A percentile compares a stretch with the other conserved stretches of the same genome.
Conservation (phyloP, 2,113 vertebrate genomes). For the Cololabis saira region DNA sequence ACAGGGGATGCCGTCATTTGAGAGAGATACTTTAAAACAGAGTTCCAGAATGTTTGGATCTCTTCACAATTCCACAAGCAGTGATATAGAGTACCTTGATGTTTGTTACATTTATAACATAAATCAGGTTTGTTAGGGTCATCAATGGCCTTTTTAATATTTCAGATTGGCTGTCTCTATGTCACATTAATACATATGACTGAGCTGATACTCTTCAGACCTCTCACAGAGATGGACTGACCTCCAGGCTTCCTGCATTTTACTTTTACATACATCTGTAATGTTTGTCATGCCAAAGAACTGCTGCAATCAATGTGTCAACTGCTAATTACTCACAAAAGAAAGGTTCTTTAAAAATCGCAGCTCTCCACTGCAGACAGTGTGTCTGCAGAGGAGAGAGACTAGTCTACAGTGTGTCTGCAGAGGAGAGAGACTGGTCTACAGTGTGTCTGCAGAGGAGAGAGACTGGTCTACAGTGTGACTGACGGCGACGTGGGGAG, state of each 20-base stretch:
- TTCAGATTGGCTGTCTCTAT: not conserved
- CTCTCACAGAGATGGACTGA: not conserved
- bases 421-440: no score
- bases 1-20: no score
- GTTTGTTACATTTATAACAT: no score
- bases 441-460: not conserved
- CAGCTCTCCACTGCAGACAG: not conserved
- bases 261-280: slow-evolving; percentile 1
- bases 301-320: slow-evolving; percentile 15
- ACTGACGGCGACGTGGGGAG: slow-evolving; percentile 39
- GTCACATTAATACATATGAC: not conserved
- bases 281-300: slow-evolving; percentile 32
- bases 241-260: not conserved
- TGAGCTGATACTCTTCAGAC: not conserved
- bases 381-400: not conserved
- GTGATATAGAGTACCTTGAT: no score
- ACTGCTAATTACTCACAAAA: slow-evolving; percentile 61
- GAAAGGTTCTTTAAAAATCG: not conserved
- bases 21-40: no score
- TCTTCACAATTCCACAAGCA: no score
- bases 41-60: no score
- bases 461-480: not conserved
- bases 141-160: no score
- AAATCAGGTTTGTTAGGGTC: no score
- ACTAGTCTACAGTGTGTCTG: not conserved